These are phyloP conservation scores for Pandemis cinnamomeana DNA, from an alignment of 2,888 invertebrate genomes.

Conservation along the genomic window DNA sequence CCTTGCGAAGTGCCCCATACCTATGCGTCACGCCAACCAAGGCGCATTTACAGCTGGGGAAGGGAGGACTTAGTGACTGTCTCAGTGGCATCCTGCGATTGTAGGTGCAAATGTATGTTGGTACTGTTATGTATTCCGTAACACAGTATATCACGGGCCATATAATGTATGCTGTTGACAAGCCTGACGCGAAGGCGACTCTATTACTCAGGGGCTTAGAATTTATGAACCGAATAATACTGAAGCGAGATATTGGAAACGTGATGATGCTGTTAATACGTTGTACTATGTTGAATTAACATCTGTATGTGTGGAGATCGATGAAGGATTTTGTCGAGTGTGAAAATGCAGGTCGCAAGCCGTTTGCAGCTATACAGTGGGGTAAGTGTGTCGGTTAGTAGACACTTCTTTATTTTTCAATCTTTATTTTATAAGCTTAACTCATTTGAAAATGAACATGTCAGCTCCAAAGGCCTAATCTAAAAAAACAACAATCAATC, in stretches of 20 bases:
- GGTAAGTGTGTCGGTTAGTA: no score
- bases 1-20: conserved; percentile 35
- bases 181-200: conserved; percentile 69
- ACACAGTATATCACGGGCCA: conserved; percentile 58
- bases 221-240: conserved; percentile 78
- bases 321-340: neutral
- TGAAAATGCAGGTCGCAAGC: neutral
- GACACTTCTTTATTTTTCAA: no score
- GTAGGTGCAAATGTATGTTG: conserved; percentile 28
- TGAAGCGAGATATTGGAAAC: conserved; percentile 77
- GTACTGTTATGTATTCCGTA: conserved; percentile 38
- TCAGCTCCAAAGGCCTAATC: no score
- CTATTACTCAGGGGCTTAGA: conserved; percentile 71
- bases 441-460: no score
- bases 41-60: conserved; percentile 3
- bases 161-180: conserved; percentile 75
- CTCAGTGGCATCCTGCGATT: neutral
- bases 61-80: neutral
- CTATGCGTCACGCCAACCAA: conserved; percentile 38
- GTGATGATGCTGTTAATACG: conserved; percentile 70
- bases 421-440: no score
- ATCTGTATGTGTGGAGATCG: neutral
- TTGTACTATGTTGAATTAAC: conserved; percentile 40
- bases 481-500: no score
- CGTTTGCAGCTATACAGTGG: no score